Percentiles rank a stretch among this genome's conserved stretches.
Evolutionary conservation across 2,888 invertebrate genomes (phyloP).

Genomic region (Cantharis nigra): DNA sequence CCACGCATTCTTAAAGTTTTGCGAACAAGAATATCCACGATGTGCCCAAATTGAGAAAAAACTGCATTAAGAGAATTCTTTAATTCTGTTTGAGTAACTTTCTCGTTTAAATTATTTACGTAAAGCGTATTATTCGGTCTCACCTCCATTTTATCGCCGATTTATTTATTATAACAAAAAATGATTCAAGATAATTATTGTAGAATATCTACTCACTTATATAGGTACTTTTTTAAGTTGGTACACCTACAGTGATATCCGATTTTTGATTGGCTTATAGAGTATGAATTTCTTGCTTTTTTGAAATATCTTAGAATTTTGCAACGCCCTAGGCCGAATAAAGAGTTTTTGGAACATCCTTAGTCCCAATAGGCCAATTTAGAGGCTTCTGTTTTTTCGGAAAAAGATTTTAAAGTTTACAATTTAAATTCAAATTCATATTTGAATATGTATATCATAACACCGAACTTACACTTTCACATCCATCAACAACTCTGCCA

Average conservation of each 20-base stretch:
- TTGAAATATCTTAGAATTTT: no score
- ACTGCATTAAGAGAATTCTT: slow-evolving; percentile 98
- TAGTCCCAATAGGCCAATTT: no score
- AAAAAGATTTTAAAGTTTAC: no score
- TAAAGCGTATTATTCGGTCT: slow-evolving; percentile 98
- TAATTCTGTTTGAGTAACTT: slow-evolving; percentile 96
- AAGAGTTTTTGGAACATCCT: no score
- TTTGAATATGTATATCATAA: no score
- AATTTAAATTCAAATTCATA: not conserved
- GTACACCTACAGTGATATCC: no score
- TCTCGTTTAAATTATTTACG: slow-evolving; percentile 98
- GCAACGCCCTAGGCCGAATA: no score
- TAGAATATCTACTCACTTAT: no score
- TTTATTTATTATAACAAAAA: not conserved
- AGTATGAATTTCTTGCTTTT: no score
- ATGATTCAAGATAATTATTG: not conserved
- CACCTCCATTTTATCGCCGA: slow-evolving; percentile 75
- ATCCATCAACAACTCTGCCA: not conserved
- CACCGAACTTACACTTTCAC: not conserved
- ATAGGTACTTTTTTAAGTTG: no score
- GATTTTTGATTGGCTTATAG: no score
- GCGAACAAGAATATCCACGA: slow-evolving; percentile 93
- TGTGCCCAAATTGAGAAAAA: slow-evolving; percentile 99
- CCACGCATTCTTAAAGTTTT: slow-evolving; percentile 98
- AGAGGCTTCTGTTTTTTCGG: no score